phyloP scores from a whole-genome alignment of 1,140 invertebrate genomes.

The Scaptomyza montana region DNA sequence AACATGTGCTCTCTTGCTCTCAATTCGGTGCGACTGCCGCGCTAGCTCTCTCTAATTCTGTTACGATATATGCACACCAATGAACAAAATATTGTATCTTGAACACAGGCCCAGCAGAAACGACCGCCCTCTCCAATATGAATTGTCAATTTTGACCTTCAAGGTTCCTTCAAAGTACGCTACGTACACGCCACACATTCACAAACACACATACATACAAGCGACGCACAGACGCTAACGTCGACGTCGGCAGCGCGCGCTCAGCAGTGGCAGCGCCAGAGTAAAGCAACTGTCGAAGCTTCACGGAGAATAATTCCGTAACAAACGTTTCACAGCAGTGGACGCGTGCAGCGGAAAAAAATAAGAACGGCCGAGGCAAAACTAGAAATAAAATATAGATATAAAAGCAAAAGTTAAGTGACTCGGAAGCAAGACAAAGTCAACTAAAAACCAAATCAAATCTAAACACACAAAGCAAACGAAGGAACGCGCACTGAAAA shows the following conservation, averaged over 20 bases:
- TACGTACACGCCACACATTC: conserved; percentile 24
- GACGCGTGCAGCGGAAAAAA: conserved; percentile 79
- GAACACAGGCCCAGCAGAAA: conserved; percentile 44
- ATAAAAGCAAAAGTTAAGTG: conserved; percentile 23
- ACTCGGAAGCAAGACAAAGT: conserved; percentile 40
- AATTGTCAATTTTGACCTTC: conserved; percentile 84
- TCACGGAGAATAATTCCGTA: conserved; percentile 75
- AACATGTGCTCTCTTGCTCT: conserved; percentile 31
- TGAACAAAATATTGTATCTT: conserved; percentile 39
- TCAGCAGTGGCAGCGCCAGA: conserved; percentile 28
- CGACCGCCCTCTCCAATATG: conserved; percentile 57
- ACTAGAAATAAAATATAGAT: conserved; percentile 5
- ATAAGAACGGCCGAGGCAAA: conserved; percentile 49
- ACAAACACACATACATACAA: conserved; percentile 12
- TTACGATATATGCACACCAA: conserved; percentile 11
- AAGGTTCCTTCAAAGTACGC: conserved; percentile 83
- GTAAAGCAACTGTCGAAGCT: conserved; percentile 44
- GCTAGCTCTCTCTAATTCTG: neutral
- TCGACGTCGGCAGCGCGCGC: conserved; percentile 21
- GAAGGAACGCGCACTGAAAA: conserved; percentile 6
- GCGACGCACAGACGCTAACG: conserved; percentile 31
- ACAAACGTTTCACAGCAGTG: conserved; percentile 77
- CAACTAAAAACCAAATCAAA: conserved; percentile 38
- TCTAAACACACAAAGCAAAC: conserved; percentile 24
- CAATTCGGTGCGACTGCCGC: neutral